phyloP scores from a whole-genome alignment of 2,113 vertebrate species.

The Trematocara stigmaticum region DNA sequence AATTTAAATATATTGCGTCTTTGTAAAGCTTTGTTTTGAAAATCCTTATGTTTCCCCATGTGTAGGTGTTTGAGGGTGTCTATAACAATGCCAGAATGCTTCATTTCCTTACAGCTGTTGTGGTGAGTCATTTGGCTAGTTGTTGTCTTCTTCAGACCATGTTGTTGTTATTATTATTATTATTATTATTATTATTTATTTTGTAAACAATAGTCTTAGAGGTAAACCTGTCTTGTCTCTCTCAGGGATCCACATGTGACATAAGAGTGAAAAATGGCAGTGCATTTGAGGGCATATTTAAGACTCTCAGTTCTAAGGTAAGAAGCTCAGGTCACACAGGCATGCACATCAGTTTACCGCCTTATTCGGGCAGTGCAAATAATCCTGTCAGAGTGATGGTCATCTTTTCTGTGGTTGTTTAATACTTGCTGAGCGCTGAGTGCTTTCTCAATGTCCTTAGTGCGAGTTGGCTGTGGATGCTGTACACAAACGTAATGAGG shows the following conservation, averaged over 20 bases:
- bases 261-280: slow-evolving; percentile 87
- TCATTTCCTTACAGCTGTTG: slow-evolving; percentile 87
- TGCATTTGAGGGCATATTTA: slow-evolving; percentile 88
- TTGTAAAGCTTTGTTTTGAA: not conserved
- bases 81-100: slow-evolving; percentile 90
- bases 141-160: not conserved
- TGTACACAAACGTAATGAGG: slow-evolving; percentile 77
- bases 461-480: slow-evolving; percentile 90
- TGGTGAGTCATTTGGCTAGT: slow-evolving; percentile 72
- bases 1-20: not conserved
- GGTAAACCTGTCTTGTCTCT: not conserved
- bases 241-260: slow-evolving; percentile 86
- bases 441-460: slow-evolving; percentile 44
- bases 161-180: accelerated
- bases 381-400: not conserved
- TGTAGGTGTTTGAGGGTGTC: slow-evolving; percentile 84
- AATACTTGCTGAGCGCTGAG: not conserved
- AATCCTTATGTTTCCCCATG: not conserved
- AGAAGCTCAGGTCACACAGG: slow-evolving; percentile 11
- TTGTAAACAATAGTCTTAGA: not conserved
- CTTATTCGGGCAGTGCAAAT: not conserved
- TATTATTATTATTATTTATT: not conserved
- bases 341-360: not conserved
- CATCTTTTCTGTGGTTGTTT: not conserved
- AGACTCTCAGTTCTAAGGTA: slow-evolving; percentile 88